Percentiles rank a stretch among this genome's conserved stretches.
Conservation (phyloP, 1,140 invertebrate genomes). For the Panulirus ornatus region DNA sequence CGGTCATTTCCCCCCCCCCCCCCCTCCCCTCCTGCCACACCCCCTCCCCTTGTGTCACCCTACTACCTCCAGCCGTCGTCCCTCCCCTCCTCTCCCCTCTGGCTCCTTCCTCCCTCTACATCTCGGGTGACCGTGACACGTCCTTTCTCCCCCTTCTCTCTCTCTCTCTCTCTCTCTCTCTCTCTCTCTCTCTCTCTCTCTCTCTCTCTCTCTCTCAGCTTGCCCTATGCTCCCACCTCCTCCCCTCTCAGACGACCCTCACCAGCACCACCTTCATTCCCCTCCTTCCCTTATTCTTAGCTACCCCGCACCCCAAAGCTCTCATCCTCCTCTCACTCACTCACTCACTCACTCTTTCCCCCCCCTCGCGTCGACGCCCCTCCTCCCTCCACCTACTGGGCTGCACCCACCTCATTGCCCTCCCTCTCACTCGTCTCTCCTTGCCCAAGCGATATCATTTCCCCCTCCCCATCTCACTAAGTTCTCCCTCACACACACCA, state of each 20-base stretch:
- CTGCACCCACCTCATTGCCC: not conserved
- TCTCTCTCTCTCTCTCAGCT: not conserved
- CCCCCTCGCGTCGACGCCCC: not conserved
- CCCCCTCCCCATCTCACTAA: not conserved
- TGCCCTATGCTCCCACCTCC: too few relatives aligned
- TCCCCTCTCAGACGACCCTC: not conserved
- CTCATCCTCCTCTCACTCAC: not conserved
- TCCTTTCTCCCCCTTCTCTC: not conserved
- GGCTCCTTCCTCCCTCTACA: too few relatives aligned
- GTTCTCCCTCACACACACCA: not conserved
- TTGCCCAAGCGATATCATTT: not conserved
- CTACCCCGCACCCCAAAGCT: not conserved
- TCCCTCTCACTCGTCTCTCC: too few relatives aligned
- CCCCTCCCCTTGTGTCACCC: too few relatives aligned
- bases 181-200: not conserved
- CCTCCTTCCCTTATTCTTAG: not conserved
- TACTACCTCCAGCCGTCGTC: too few relatives aligned
- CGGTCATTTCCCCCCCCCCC: too few relatives aligned
- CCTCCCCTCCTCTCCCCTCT: too few relatives aligned
- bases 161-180: not conserved
- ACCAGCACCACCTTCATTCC: not conserved
- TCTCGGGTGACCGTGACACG: too few relatives aligned
- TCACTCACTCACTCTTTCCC: not conserved
- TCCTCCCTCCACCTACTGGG: not conserved
- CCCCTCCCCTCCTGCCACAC: too few relatives aligned